A percentile compares a stretch with the other conserved stretches of the same genome.
These are phyloP conservation scores for Rhabdomys dilectus DNA, from an alignment of 2,113 vertebrate species.

Conservation along the genomic window DNA sequence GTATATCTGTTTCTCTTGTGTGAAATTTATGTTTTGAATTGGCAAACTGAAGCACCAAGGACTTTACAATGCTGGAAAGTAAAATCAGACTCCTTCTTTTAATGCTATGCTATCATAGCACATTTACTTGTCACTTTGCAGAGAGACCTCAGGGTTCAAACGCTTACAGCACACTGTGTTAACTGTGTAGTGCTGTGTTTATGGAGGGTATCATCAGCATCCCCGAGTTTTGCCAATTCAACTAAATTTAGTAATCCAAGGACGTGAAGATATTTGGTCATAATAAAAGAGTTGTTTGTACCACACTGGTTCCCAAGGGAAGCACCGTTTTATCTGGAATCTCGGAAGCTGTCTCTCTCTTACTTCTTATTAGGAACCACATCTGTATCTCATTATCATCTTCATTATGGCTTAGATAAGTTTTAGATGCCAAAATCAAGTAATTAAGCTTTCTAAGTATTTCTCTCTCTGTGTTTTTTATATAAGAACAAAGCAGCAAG, in stretches of 20 bases:
- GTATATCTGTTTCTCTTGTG: neutral
- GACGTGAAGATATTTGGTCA: neutral
- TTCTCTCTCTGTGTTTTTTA: neutral
- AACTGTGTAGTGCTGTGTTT: neutral
- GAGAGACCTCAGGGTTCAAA: neutral
- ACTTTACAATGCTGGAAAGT: neutral
- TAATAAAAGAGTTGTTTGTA: neutral
- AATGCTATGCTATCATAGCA: neutral
- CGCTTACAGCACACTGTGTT: neutral
- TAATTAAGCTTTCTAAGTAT: neutral
- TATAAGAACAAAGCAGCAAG: neutral
- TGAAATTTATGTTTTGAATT: neutral
- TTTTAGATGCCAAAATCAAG: neutral
- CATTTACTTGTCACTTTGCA: neutral
- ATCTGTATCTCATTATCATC: neutral
- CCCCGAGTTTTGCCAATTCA: neutral
- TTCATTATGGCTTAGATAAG: slow-evolving; percentile 2
- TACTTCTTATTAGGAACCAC: neutral
- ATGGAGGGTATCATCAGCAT: neutral
- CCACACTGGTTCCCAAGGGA: neutral
- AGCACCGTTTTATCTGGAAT: neutral
- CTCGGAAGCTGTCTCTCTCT: neutral
- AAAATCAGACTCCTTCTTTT: neutral
- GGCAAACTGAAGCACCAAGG: neutral
- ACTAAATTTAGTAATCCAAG: slow-evolving; percentile 8